A percentile compares a stretch with the other conserved stretches of the same genome.
Evolutionary conservation across 2,113 vertebrate genomes (phyloP).

Genomic region (Odontophorus gujanensis): DNA sequence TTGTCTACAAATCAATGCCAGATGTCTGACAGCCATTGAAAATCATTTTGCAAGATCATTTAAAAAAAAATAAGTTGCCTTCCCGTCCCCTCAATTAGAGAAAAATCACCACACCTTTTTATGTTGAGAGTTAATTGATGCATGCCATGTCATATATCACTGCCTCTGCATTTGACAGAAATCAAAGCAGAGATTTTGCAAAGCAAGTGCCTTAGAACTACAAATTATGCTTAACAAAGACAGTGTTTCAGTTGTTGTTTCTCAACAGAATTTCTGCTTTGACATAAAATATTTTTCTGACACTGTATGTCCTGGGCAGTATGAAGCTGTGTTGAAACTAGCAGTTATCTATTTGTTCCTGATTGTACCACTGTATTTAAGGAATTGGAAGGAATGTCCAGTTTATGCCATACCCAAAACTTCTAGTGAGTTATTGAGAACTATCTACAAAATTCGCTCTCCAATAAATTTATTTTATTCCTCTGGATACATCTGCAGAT

Average conservation of each 20-base stretch:
- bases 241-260: slow-evolving; percentile 19
- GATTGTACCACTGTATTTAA: not conserved
- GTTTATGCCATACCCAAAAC: not conserved
- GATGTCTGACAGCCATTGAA: not conserved
- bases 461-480: not conserved
- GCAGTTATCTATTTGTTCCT: not conserved
- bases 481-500: not conserved
- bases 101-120: slow-evolving; percentile 8
- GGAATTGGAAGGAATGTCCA: not conserved
- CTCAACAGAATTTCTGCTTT: not conserved
- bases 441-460: not conserved
- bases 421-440: not conserved
- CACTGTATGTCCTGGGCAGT: not conserved
- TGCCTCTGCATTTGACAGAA: slow-evolving; percentile 17
- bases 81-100: not conserved
- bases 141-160: not conserved
- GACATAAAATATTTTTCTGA: not conserved
- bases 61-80: not conserved
- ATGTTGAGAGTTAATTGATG: not conserved
- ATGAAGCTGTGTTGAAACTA: not conserved
- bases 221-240: slow-evolving; percentile 23
- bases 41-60: not conserved
- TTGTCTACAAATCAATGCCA: not conserved
- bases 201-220: slow-evolving; percentile 18
- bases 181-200: slow-evolving; percentile 46